A percentile compares a stretch with the other conserved stretches of the same genome.
Evolutionary conservation across 1,140 invertebrate species (phyloP).

Genomic region (Drosophila novamexicana): DNA sequence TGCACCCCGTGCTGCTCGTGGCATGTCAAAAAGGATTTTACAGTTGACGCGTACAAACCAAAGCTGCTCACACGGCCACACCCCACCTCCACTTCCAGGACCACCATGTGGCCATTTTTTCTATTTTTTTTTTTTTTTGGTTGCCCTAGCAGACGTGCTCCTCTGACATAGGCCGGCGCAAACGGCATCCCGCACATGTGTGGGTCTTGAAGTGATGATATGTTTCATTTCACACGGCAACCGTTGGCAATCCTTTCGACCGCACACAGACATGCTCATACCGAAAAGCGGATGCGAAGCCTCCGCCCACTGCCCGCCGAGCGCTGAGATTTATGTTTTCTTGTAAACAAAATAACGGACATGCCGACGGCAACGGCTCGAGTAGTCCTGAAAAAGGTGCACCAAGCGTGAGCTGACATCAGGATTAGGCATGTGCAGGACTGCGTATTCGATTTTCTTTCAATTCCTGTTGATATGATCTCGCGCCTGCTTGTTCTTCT

Average conservation of each 20-base stretch:
- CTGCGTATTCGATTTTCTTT: slow-evolving; percentile 71
- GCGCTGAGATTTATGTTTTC: slow-evolving; percentile 78
- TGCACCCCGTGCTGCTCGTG: slow-evolving; percentile 12
- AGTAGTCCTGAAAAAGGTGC: slow-evolving; percentile 5
- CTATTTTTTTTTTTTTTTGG: slow-evolving; percentile 14
- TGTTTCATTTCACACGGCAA: slow-evolving; percentile 81
- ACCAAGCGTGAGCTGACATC: slow-evolving; percentile 52
- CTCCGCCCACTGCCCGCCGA: slow-evolving; percentile 12
- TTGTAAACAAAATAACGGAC: slow-evolving; percentile 82
- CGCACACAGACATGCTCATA: slow-evolving; percentile 68
- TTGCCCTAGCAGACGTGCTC: slow-evolving; percentile 33
- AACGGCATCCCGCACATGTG: slow-evolving; percentile 52
- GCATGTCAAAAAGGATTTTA: slow-evolving; percentile 82
- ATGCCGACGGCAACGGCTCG: slow-evolving; percentile 62
- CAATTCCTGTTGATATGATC: slow-evolving; percentile 41
- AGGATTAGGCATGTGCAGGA: slow-evolving; percentile 65
- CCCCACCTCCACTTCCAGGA: not conserved
- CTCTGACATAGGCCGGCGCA: slow-evolving; percentile 36
- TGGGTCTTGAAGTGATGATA: slow-evolving; percentile 70
- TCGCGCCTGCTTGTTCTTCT: slow-evolving; percentile 10
- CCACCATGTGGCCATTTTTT: slow-evolving; percentile 42
- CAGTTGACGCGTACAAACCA: slow-evolving; percentile 81
- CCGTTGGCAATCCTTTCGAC: slow-evolving; percentile 74
- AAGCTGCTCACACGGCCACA: slow-evolving; percentile 43
- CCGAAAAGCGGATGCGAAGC: slow-evolving; percentile 18